Evolutionary conservation across 2,888 invertebrate species (phyloP).

Genomic region (Clitarchus hookeri): DNA sequence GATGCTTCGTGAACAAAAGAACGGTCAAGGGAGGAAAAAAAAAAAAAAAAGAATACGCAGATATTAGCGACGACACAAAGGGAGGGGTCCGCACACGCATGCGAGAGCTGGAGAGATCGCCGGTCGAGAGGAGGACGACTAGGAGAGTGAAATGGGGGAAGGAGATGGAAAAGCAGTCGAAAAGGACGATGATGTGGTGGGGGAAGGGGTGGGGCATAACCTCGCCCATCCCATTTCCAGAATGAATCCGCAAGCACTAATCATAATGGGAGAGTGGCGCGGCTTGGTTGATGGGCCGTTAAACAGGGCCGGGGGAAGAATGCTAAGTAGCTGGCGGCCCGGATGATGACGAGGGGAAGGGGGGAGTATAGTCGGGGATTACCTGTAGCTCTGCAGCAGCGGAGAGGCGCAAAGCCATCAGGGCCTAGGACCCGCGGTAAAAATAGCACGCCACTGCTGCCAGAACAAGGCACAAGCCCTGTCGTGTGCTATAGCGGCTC

Average conservation of each 20-base stretch:
- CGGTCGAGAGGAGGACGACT: neutral
- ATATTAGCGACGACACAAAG: neutral
- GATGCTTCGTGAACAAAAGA: neutral
- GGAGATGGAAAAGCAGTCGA: conserved; percentile 1
- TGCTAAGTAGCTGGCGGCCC: neutral
- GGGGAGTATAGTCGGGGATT: neutral
- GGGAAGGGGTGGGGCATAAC: neutral
- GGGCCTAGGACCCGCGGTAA: neutral
- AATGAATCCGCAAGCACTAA: conserved; percentile 34
- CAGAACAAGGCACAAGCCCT: too few relatives aligned
- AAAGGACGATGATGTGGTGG: too few relatives aligned
- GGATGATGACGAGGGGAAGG: neutral
- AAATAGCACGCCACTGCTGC: neutral
- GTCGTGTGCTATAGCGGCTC: too few relatives aligned
- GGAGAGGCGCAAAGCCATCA: neutral
- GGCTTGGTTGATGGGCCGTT: conserved; percentile 31
- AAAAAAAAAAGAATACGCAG: neutral
- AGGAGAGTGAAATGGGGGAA: neutral
- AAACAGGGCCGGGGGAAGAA: conserved; percentile 26
- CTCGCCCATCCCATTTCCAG: conserved; percentile 27
- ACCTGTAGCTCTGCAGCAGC: neutral
- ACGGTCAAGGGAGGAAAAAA: neutral
- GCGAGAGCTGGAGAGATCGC: neutral
- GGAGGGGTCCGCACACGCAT: neutral
- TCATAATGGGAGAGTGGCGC: conserved; percentile 28